phyloP scores from a whole-genome alignment of 1,140 invertebrate genomes.

The Atopsyche davidsoni region DNA sequence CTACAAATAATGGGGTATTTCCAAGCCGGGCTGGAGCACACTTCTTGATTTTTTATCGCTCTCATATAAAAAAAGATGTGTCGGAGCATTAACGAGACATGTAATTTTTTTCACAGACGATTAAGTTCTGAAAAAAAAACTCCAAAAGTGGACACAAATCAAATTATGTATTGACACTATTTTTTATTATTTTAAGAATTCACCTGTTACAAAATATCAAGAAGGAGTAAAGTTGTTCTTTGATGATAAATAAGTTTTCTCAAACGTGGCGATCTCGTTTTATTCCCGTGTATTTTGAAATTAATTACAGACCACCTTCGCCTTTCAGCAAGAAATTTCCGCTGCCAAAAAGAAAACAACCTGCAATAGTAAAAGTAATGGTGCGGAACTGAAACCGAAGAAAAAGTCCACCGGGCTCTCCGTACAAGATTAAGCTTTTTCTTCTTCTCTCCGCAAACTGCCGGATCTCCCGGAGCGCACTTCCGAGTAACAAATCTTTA shows the following conservation, averaged over 20 bases:
- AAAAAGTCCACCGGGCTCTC: constrained; percentile 12
- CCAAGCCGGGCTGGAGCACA: neutral
- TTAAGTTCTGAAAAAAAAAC: too few relatives aligned
- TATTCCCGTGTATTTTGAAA: constrained; percentile 15
- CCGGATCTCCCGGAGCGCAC: neutral
- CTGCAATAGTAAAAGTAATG: constrained; percentile 19
- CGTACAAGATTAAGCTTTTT: constrained; percentile 23
- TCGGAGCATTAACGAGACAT: too few relatives aligned
- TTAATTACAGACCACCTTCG: constrained; percentile 13
- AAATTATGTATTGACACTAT: too few relatives aligned
- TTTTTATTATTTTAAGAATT: too few relatives aligned
- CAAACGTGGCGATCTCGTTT: constrained; percentile 1
- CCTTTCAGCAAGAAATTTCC: constrained; percentile 6
- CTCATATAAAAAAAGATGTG: too few relatives aligned
- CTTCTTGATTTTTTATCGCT: neutral
- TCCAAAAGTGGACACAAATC: too few relatives aligned
- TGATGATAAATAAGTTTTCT: too few relatives aligned
- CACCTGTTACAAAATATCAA: too few relatives aligned
- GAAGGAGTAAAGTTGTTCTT: constrained; percentile 1
- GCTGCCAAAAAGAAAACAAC: constrained; percentile 11
- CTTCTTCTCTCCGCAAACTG: neutral
- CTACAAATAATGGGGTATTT: neutral
- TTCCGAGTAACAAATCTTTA: constrained; percentile 8
- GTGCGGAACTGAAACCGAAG: constrained; percentile 11
- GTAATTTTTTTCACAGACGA: too few relatives aligned